Percentiles rank a stretch among this genome's conserved stretches.
Conservation (phyloP, 1,140 invertebrate genomes). For the Grapholita molesta region DNA sequence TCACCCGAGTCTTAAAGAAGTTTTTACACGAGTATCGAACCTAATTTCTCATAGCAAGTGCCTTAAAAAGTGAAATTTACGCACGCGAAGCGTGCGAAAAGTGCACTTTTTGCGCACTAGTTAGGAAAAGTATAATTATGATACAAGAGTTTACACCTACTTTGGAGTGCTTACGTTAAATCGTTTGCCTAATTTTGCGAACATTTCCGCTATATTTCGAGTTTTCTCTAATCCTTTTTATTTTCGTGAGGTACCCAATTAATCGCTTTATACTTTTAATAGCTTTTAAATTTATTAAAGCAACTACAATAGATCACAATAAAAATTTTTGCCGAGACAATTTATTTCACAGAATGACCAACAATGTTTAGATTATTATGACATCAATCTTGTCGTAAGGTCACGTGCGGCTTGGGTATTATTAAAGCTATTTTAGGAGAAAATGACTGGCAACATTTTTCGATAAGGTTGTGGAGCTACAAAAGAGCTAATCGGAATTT, state of each 20-base stretch:
- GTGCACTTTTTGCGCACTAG: too few relatives aligned
- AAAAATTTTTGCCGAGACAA: background rate
- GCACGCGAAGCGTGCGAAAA: too few relatives aligned
- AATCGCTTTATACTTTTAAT: background rate
- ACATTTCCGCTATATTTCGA: background rate
- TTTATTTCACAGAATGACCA: background rate
- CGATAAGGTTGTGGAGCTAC: background rate
- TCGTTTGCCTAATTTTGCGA: too few relatives aligned
- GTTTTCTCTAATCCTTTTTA: background rate
- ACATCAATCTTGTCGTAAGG: slow-evolving; percentile 2
- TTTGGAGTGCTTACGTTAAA: background rate
- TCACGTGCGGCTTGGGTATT: background rate
- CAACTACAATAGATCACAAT: background rate
- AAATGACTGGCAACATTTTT: slow-evolving; percentile 9
- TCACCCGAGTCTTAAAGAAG: too few relatives aligned
- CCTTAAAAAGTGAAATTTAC: too few relatives aligned
- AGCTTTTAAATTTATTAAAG: background rate
- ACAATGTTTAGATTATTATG: slow-evolving; percentile 4
- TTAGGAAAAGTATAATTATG: too few relatives aligned
- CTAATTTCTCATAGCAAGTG: too few relatives aligned
- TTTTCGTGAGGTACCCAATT: background rate
- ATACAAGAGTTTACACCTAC: too few relatives aligned
- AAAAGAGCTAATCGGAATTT: background rate
- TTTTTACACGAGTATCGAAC: too few relatives aligned
- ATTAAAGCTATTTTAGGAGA: background rate